Evolutionary conservation across 1,140 invertebrate genomes (phyloP), one percentile per base, ranked within the genome.

Genomic region (Neodiprion fabricii): DNA sequence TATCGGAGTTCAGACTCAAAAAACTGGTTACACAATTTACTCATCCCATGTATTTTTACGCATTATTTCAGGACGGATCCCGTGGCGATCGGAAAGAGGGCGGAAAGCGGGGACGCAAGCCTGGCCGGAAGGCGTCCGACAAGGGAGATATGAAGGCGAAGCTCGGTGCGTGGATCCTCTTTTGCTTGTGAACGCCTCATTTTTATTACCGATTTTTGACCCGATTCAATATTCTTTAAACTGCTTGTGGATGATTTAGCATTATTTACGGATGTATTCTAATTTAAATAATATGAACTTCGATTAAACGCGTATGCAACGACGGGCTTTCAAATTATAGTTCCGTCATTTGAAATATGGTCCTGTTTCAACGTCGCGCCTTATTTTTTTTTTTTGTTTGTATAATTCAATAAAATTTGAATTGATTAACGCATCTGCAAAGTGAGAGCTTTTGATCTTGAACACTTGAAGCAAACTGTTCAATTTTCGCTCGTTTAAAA

Each of bases 81-180:
- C 88, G 87, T 70, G 85, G 85, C 75, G 89, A 91, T 81, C 91
- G 94, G 77, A 95, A 94, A 86, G 95, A 96, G 88, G 91, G 93
- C 76, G 93, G 94, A 79, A 95, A 96, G 86, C 92, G 96, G 80
- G 96, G 96, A 84, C 92, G 96, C 80, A 95, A 96, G 86, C 95
- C 96, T 75, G 94, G 95, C 79, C 92, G 95, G 83, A 96, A 96
- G 89, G 93, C 94, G 77, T 92, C 93, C 78, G 95, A 96, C 80
- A 98, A 97, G 90, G 92, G 96, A 84, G 97, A 98, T 88, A 95
- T 97, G 90, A 97, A 96, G 91, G 95, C 96, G 53, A 98, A 98
- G 91, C 91, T 98, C 77, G 95, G 95, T 96, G 88, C 88, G 82
- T 83, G n/a, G 28, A 40, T 40, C 28, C 28, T 40, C 28, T 40